These are phyloP conservation scores for Colistium nudipinnis DNA, from an alignment of 2,113 vertebrate genomes.

Conservation along the genomic window DNA sequence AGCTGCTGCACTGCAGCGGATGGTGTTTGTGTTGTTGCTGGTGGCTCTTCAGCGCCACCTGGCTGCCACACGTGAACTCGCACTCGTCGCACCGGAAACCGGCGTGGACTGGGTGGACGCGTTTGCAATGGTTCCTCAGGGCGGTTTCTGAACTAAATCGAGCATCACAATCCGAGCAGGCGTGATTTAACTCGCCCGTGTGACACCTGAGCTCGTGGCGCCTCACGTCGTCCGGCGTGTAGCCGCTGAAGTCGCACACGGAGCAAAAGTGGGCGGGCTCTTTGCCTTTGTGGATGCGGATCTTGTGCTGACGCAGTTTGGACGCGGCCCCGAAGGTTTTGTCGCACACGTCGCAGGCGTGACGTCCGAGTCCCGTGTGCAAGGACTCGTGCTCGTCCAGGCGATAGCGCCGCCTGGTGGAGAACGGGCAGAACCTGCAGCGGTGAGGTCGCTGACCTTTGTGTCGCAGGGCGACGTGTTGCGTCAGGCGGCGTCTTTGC, in stretches of 20 bases:
- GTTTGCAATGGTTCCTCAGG: constrained; percentile 89
- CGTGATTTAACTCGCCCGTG: constrained; percentile 80
- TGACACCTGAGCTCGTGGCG: constrained; percentile 92
- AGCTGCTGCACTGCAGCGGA: constrained; percentile 80
- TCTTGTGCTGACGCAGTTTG: constrained; percentile 89
- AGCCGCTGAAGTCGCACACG: constrained; percentile 91
- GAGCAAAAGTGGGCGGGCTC: constrained; percentile 89
- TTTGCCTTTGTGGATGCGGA: constrained; percentile 91
- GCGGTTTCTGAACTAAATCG: constrained; percentile 90
- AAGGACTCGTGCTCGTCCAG: constrained; percentile 91
- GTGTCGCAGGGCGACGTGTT: constrained; percentile 88
- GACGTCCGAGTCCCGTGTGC: constrained; percentile 91
- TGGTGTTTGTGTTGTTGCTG: constrained; percentile 85
- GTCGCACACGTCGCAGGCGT: constrained; percentile 83
- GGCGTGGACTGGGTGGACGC: constrained; percentile 80
- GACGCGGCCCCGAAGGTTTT: constrained; percentile 92
- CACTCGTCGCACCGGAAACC: constrained; percentile 83
- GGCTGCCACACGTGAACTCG: constrained; percentile 81
- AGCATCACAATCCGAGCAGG: constrained; percentile 86
- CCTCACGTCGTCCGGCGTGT: constrained; percentile 88
- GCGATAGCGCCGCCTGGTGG: constrained; percentile 89
- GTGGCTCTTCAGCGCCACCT: constrained; percentile 83
- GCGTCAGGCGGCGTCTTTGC: constrained; percentile 85
- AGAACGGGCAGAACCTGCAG: constrained; percentile 90
- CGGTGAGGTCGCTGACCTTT: constrained; percentile 84